Percentiles rank a stretch among this genome's conserved stretches.
Evolutionary conservation across 53 echinoderm and acorn worm genomes (phyloP).

Genomic region (Zoroaster sp.): DNA sequence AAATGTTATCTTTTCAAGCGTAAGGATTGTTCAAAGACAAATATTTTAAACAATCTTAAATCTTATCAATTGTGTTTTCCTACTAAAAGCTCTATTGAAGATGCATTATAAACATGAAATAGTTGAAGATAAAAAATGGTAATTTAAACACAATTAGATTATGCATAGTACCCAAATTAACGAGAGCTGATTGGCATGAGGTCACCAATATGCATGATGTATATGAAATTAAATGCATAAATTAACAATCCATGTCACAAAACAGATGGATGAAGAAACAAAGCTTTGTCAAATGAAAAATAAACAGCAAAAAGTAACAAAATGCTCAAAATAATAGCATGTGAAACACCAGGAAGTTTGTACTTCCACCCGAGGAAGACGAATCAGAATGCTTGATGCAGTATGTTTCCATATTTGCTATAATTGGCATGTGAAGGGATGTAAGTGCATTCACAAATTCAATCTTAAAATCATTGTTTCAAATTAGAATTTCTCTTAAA

Average conservation of each 20-base stretch:
- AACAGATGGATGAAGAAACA: not conserved
- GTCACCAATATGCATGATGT: not conserved
- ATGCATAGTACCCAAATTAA: not conserved
- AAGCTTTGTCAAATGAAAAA: not conserved
- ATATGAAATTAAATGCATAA: not conserved
- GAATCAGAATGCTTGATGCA: constrained; percentile 26
- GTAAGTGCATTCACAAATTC: not conserved
- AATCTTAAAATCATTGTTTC: too few species aligned
- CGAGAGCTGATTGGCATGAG: not conserved
- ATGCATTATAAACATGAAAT: not conserved
- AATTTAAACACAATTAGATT: constrained; percentile 1
- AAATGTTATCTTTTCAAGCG: not conserved
- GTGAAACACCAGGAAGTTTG: not conserved
- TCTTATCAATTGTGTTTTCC: not conserved
- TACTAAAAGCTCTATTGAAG: not conserved
- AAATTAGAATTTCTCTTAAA: too few species aligned
- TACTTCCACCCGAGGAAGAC: not conserved
- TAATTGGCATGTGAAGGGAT: not conserved
- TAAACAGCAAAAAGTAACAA: not conserved
- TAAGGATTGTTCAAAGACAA: not conserved
- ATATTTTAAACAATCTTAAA: not conserved
- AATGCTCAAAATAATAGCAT: not conserved
- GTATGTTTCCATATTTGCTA: not conserved
- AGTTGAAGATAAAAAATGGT: not conserved
- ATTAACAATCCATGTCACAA: not conserved